phyloP scores from a whole-genome alignment of 2,888 invertebrate species.

The Eubasilissa splendida region DNA sequence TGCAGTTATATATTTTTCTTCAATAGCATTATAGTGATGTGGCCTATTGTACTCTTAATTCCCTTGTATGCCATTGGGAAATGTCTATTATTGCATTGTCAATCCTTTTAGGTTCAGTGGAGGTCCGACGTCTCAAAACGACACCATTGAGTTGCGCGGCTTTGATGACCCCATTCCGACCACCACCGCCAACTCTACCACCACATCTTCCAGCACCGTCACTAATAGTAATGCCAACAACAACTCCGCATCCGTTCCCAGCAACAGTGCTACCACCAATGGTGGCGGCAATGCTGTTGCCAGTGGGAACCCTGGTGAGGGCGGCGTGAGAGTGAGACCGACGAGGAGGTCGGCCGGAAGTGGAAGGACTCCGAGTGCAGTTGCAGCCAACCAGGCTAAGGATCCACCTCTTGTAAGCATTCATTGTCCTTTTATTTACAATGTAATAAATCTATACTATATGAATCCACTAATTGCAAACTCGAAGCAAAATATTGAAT shows the following conservation, averaged over 20 bases:
- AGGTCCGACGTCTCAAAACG: conserved; percentile 91
- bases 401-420: conserved; percentile 61
- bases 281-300: conserved; percentile 44
- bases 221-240: conserved; percentile 37
- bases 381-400: conserved; percentile 58
- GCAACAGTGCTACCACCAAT: conserved; percentile 58
- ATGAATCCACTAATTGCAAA: neutral
- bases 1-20: too few species aligned
- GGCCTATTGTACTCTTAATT: too few species aligned
- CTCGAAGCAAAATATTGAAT: neutral
- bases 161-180: conserved; percentile 81
- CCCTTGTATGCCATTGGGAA: too few species aligned
- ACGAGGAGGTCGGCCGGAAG: conserved; percentile 60
- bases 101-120: conserved; percentile 76
- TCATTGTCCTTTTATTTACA: neutral
- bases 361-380: conserved; percentile 57
- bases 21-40: too few species aligned
- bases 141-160: conserved; percentile 94
- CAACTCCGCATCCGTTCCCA: conserved; percentile 53
- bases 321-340: conserved; percentile 35
- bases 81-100: too few species aligned
- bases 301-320: conserved; percentile 6
- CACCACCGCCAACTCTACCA: conserved; percentile 59
- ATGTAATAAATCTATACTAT: neutral
- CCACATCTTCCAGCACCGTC: conserved; percentile 42